Percentiles rank a stretch among this genome's conserved stretches.
Conservation (phyloP, 2,888 invertebrate species). For the Epicampocera succincta region DNA sequence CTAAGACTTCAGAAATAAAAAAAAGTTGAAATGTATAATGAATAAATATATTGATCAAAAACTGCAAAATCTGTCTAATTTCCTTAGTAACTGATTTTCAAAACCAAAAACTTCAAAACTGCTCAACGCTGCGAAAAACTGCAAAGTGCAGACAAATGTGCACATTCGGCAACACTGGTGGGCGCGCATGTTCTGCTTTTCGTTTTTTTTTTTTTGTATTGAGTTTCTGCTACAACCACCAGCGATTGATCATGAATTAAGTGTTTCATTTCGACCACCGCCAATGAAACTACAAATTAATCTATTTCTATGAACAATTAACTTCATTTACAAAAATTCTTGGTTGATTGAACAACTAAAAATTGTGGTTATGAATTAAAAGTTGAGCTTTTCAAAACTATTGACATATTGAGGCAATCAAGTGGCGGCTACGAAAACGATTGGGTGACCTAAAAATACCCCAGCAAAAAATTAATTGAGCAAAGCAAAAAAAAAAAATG, state of each 20-base stretch:
- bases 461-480: conserved; percentile 36
- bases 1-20: no score
- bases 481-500: conserved; percentile 37
- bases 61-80: no score
- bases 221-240: conserved; percentile 4
- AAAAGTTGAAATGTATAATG: no score
- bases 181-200: no score
- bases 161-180: no score
- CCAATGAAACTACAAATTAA: conserved; percentile 46
- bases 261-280: conserved; percentile 39
- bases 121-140: no score
- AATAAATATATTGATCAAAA: no score
- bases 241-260: conserved; percentile 42
- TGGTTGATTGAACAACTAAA: no score
- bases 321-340: not conserved
- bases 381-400: conserved; percentile 37
- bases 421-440: conserved; percentile 49
- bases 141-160: no score
- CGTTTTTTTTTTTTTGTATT: not conserved
- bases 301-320: conserved; percentile 35
- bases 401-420: conserved; percentile 51
- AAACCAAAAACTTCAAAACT: no score
- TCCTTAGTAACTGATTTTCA: no score
- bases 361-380: not conserved
- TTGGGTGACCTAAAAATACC: conserved; percentile 54